Evolutionary conservation across 2,888 invertebrate genomes (phyloP).

Genomic region (Emmelina monodactyla): DNA sequence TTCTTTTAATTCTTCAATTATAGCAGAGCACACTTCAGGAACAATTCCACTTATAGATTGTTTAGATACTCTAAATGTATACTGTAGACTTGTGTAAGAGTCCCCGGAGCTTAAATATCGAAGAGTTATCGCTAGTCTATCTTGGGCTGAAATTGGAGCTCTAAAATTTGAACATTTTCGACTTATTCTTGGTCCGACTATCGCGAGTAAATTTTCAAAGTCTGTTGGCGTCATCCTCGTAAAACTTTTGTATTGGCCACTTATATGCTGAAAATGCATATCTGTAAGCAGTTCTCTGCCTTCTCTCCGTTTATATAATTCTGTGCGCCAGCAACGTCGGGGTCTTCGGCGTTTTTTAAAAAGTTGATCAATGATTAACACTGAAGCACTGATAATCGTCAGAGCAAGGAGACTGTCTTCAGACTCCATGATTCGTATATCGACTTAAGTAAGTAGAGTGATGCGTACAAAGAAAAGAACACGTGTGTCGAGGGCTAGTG

Average conservation of each 20-base stretch:
- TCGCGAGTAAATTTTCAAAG: conserved; percentile 7
- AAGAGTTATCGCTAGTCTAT: not conserved
- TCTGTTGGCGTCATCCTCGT: conserved; percentile 1
- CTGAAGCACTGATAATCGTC: too few relatives aligned
- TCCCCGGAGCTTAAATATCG: not conserved
- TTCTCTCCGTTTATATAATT: too few relatives aligned
- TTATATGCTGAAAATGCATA: too few relatives aligned
- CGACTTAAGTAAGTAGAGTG: too few relatives aligned
- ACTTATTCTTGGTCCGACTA: conserved; percentile 9
- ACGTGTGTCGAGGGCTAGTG: conserved; percentile 3
- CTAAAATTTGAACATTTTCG: not conserved
- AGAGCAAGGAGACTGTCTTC: too few relatives aligned
- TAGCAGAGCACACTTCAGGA: conserved; percentile 6
- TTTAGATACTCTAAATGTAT: conserved; percentile 7
- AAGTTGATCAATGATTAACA: too few relatives aligned
- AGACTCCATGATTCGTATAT: too few relatives aligned
- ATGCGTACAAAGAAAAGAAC: conserved; percentile 6
- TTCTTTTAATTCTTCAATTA: conserved; percentile 12
- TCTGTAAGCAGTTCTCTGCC: too few relatives aligned
- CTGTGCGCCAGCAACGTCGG: conserved; percentile 9
- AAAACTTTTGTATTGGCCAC: too few relatives aligned
- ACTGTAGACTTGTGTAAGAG: not conserved
- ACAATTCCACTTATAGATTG: conserved; percentile 9
- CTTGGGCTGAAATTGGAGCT: not conserved
- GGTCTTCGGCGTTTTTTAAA: too few relatives aligned